Conservation (phyloP, 2,113 vertebrate species). For the Plestiodon gilberti region DNA sequence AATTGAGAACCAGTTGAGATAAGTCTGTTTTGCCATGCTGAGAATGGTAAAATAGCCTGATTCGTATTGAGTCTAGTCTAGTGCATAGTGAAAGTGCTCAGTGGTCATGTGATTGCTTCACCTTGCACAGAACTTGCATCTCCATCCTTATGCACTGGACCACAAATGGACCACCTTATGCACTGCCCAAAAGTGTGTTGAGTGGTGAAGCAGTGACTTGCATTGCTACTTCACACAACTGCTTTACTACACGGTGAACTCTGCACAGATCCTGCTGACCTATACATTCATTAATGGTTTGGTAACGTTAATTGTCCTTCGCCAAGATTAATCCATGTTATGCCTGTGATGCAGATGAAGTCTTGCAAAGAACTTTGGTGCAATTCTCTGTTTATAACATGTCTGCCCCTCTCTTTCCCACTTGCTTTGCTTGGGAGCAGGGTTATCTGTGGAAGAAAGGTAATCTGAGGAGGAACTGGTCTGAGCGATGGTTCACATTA, state of each 20-base stretch:
- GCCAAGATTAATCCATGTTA: neutral
- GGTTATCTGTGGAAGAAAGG: slow-evolving; percentile 96
- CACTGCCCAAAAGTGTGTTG: neutral
- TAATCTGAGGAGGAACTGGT: slow-evolving; percentile 94
- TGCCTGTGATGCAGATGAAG: neutral
- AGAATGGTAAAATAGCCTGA: neutral
- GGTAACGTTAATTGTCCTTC: neutral
- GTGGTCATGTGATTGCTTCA: neutral
- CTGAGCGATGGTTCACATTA: slow-evolving; percentile 93
- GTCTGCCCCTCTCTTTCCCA: neutral
- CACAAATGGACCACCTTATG: too few species aligned
- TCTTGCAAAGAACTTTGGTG: neutral
- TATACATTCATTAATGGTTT: neutral
- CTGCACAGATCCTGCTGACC: neutral
- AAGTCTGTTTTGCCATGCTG: neutral
- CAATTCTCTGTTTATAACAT: neutral
- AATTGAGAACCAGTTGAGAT: neutral
- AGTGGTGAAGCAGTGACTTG: neutral
- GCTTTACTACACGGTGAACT: neutral
- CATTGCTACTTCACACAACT: neutral
- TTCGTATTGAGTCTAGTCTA: neutral
- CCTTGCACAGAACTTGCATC: neutral
- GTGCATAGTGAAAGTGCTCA: neutral
- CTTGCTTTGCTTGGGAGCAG: slow-evolving; percentile 54
- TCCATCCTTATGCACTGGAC: neutral